phyloP scores from a whole-genome alignment of 2,797 vertebrate species.

The Hippoglossus hippoglossus region DNA sequence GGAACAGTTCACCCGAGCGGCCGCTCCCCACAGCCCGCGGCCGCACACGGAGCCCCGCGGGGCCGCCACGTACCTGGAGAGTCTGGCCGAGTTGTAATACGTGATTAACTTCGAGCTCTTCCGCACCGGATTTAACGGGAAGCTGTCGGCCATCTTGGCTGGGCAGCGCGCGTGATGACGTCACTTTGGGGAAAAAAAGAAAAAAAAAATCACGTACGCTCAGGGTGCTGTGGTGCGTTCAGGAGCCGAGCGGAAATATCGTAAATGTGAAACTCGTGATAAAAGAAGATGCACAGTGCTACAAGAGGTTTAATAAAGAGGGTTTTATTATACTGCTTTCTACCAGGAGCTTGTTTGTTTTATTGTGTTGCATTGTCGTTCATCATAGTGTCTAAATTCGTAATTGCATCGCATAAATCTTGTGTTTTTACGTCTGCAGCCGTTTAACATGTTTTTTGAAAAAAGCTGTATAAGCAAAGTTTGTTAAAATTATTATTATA shows the following conservation, averaged over 20 bases:
- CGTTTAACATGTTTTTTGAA: no score
- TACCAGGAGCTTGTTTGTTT: no score
- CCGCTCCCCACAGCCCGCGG: background rate
- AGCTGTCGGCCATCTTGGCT: constrained; percentile 93
- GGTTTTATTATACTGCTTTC: no score
- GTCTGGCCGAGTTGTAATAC: constrained; percentile 87
- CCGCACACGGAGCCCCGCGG: background rate
- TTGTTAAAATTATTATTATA: no score
- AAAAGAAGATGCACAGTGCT: background rate
- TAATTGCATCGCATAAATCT: no score
- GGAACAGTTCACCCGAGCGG: background rate
- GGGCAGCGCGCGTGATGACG: constrained; percentile 66
- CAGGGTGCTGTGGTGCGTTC: constrained; percentile 38
- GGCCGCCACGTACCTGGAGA: constrained; percentile 85
- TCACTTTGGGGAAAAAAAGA: constrained; percentile 15
- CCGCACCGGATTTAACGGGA: constrained; percentile 89
- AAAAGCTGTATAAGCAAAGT: no score
- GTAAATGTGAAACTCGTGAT: rapidly evolving
- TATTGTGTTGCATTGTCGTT: no score
- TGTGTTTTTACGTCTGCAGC: no score
- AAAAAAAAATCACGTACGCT: no score
- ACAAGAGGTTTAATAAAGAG: no score
- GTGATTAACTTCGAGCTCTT: constrained; percentile 84
- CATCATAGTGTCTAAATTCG: no score
- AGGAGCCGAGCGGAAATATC: rapidly evolving